Conservation (phyloP, 2,888 invertebrate genomes). For the Tetramorium bicarinatum region DNA sequence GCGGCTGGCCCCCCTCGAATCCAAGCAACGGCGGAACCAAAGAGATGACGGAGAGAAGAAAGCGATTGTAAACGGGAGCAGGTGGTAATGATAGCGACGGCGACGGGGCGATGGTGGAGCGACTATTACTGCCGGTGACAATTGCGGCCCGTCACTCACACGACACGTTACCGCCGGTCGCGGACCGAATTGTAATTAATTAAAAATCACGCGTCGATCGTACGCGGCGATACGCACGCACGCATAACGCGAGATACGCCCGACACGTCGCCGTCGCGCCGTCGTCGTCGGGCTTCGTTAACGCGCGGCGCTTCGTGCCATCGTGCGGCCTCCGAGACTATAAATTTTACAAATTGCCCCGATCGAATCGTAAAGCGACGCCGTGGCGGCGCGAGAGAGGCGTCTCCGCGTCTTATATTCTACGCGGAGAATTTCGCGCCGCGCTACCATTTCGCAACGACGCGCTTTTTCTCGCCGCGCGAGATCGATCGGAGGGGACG, state of each 20-base stretch:
- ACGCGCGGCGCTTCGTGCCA: constrained; percentile 65
- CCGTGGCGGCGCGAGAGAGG: neutral
- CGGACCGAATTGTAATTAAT: constrained; percentile 73
- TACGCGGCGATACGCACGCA: constrained; percentile 30
- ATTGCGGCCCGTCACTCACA: constrained; percentile 18
- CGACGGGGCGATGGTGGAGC: neutral
- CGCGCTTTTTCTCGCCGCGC: constrained; percentile 50
- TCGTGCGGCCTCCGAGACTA: constrained; percentile 65
- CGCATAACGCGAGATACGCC: constrained; percentile 38
- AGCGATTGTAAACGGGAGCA: constrained; percentile 49
- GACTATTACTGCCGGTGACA: neutral
- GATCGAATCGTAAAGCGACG: constrained; percentile 75
- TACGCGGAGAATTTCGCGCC: constrained; percentile 21
- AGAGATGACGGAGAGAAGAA: constrained; percentile 11
- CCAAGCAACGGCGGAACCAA: neutral
- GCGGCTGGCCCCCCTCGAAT: constrained; percentile 58
- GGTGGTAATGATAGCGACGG: constrained; percentile 55
- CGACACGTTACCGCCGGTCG: constrained; percentile 5
- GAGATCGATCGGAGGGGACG: constrained; percentile 61
- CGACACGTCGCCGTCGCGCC: constrained; percentile 40
- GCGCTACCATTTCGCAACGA: constrained; percentile 53
- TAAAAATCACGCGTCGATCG: constrained; percentile 61
- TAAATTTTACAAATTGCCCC: constrained; percentile 77
- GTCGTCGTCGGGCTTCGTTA: constrained; percentile 74
- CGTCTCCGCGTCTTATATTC: neutral